These are phyloP conservation scores for Rambutsinella grinnellia DNA, from an alignment of 2,888 invertebrate genomes.

Conservation along the genomic window DNA sequence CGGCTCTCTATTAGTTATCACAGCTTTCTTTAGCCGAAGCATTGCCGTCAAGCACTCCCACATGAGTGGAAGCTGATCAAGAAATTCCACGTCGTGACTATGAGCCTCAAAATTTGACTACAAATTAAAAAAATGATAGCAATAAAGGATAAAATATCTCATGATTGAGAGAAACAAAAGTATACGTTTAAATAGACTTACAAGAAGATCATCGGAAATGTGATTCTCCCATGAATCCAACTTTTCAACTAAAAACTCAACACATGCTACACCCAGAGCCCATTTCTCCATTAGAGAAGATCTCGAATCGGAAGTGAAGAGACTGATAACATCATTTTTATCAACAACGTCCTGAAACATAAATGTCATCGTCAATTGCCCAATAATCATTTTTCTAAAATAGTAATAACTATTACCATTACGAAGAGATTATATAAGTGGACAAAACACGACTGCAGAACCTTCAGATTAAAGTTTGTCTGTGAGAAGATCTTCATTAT, in stretches of 20 bases:
- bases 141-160: too few relatives aligned
- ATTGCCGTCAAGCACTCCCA: conserved; percentile 62
- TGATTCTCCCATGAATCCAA: conserved; percentile 63
- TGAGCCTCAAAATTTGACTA: conserved; percentile 20
- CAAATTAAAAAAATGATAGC: conserved; percentile 11
- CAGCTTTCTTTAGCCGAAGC: conserved; percentile 57
- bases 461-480: conserved; percentile 51
- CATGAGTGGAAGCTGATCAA: conserved; percentile 48
- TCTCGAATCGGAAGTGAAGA: conserved; percentile 59
- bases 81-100: conserved; percentile 21
- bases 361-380: neutral
- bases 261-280: conserved; percentile 62
- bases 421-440: conserved; percentile 46
- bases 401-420: conserved; percentile 41
- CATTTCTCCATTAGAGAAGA: conserved; percentile 57
- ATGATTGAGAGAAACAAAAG: too few relatives aligned
- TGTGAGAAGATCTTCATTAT: conserved; percentile 57
- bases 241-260: conserved; percentile 61
- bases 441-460: conserved; percentile 58
- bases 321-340: conserved; percentile 49
- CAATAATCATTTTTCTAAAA: too few relatives aligned
- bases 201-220: conserved; percentile 32
- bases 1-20: conserved; percentile 49
- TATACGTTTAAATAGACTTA: too few relatives aligned
- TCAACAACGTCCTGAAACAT: conserved; percentile 21